phyloP scores from a whole-genome alignment of 2,888 invertebrate species.

The Nudaria mundana region DNA sequence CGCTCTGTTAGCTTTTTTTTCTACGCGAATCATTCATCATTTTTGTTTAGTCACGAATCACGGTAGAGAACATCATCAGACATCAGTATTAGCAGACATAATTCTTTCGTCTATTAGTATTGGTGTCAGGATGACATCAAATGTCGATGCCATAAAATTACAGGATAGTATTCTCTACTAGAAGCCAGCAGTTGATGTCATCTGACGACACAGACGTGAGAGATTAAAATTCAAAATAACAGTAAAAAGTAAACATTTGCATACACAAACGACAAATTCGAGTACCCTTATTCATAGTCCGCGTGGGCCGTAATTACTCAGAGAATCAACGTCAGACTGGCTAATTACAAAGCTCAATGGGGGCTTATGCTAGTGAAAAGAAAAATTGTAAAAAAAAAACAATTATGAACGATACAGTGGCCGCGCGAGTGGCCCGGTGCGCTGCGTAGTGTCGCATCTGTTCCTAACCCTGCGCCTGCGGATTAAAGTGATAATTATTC shows the following conservation, averaged over 20 bases:
- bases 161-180: too few species aligned
- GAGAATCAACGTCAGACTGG: slow-evolving; percentile 68
- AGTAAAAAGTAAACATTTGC: slow-evolving; percentile 6
- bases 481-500: slow-evolving; percentile 79
- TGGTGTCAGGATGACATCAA: too few species aligned
- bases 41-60: too few species aligned
- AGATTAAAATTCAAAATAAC: slow-evolving; percentile 1
- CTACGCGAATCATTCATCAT: too few species aligned
- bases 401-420: slow-evolving; percentile 79
- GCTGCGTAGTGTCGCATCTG: slow-evolving; percentile 72
- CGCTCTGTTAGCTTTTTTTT: too few species aligned
- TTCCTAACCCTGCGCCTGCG: slow-evolving; percentile 63
- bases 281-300: slow-evolving; percentile 42
- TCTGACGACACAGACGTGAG: background rate
- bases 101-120: too few species aligned
- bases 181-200: too few species aligned
- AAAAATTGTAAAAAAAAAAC: slow-evolving; percentile 52
- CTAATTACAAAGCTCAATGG: slow-evolving; percentile 77
- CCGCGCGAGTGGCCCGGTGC: slow-evolving; percentile 75
- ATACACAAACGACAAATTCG: slow-evolving; percentile 26
- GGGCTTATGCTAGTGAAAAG: slow-evolving; percentile 66
- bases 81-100: too few species aligned
- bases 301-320: slow-evolving; percentile 66
- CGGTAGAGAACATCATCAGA: too few species aligned
- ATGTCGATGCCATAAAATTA: too few species aligned